These are phyloP conservation scores for Plumapathes pennacea DNA, from an alignment of 92 coral and sea anemone species.

Conservation along the genomic window DNA sequence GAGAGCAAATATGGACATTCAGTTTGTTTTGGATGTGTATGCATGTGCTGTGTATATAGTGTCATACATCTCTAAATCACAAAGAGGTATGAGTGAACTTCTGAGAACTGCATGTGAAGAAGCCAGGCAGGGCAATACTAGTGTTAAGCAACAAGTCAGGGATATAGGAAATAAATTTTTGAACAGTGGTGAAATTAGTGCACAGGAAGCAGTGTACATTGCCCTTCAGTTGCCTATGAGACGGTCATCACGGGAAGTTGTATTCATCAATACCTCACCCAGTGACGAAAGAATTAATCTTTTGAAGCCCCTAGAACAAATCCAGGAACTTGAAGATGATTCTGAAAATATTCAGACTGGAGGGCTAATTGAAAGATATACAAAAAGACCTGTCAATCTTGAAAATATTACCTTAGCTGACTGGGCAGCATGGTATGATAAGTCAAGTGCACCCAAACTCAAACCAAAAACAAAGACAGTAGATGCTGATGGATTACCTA, in stretches of 20 bases:
- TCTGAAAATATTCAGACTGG: constrained; percentile 39
- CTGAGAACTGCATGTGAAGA: constrained; percentile 38
- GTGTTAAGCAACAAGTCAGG: constrained; percentile 21
- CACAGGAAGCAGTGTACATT: constrained; percentile 51
- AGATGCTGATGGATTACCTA: constrained; percentile 13
- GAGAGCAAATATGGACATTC: constrained; percentile 72
- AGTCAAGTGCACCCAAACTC: neutral
- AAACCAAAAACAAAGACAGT: neutral
- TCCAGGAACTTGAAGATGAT: constrained; percentile 31
- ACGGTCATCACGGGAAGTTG: constrained; percentile 23
- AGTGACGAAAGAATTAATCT: constrained; percentile 38
- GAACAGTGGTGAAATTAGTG: constrained; percentile 38
- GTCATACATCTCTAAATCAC: constrained; percentile 58
- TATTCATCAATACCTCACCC: constrained; percentile 39
- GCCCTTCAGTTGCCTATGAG: constrained; percentile 52
- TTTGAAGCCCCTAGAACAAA: constrained; percentile 27
- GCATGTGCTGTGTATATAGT: constrained; percentile 64
- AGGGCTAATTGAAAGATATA: constrained; percentile 32
- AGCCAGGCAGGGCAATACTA: constrained; percentile 1
- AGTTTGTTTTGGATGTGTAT: constrained; percentile 64
- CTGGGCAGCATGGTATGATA: constrained; percentile 45
- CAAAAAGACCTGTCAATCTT: constrained; percentile 13
- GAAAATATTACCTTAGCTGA: constrained; percentile 33
- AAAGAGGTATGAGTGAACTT: constrained; percentile 58
- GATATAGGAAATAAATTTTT: constrained; percentile 48